Conservation (phyloP, 2,113 vertebrate species). For the Narcine bancroftii region DNA sequence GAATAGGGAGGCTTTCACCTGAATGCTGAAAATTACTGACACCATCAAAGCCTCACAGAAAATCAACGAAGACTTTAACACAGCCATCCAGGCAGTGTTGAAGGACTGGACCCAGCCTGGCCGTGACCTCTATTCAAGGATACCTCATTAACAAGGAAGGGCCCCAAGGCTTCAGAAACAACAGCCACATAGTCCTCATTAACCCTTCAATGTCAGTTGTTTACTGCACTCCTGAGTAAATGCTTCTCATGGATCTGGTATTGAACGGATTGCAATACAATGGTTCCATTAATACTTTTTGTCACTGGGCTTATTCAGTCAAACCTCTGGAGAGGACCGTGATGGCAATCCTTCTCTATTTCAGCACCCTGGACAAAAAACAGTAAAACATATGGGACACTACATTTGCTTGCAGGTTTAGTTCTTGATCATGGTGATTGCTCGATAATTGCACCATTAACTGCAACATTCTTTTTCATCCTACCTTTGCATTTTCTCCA, state of each 20-base stretch:
- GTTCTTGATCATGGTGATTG: background rate
- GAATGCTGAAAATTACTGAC: conserved; percentile 35
- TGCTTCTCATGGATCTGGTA: background rate
- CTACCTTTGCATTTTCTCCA: background rate
- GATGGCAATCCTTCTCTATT: background rate
- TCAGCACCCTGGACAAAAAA: background rate
- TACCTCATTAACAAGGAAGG: background rate
- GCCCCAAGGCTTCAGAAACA: background rate
- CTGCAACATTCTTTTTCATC: background rate
- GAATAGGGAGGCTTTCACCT: conserved; percentile 12
- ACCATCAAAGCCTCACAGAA: conserved; percentile 25
- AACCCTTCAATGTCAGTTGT: conserved; percentile 10
- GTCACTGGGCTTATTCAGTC: background rate
- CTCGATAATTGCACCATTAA: background rate
- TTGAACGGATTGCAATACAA: background rate
- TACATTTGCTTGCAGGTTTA: background rate
- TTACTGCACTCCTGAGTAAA: background rate
- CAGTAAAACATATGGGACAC: background rate
- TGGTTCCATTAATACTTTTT: background rate
- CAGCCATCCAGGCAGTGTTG: conserved; percentile 12
- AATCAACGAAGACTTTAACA: conserved; percentile 5
- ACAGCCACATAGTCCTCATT: background rate
- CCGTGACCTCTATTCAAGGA: conserved; percentile 18
- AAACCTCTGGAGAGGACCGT: background rate
- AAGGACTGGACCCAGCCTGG: background rate